Evolutionary conservation across 2,113 vertebrate genomes (phyloP).

Genomic region (Menura novaehollandiae): DNA sequence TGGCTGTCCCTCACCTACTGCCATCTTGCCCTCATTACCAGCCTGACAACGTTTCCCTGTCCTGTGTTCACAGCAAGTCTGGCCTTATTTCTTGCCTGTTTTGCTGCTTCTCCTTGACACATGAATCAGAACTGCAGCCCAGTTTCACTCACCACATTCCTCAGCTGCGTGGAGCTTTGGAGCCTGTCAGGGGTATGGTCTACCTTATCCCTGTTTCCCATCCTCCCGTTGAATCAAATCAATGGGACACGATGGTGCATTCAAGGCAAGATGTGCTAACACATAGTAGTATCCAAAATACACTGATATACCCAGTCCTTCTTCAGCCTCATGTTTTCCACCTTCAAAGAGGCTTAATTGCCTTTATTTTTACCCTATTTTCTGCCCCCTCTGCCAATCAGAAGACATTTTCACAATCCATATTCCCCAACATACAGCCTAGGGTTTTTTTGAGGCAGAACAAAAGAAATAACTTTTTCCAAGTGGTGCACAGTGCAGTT

Average conservation of each 20-base stretch:
- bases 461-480: constrained; percentile 32
- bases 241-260: background rate
- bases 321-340: background rate
- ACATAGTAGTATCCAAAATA: background rate
- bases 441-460: background rate
- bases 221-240: background rate
- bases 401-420: background rate
- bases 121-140: background rate
- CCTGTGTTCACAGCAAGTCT: background rate
- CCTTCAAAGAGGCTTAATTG: background rate
- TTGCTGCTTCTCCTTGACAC: background rate
- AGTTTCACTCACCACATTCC: background rate
- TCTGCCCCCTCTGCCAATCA: background rate
- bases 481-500: constrained; percentile 9
- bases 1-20: background rate
- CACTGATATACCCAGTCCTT: background rate
- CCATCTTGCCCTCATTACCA: background rate
- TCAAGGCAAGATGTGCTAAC: background rate
- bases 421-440: background rate
- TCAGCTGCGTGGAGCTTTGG: background rate
- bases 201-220: background rate
- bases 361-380: background rate
- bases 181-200: background rate
- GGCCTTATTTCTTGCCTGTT: background rate
- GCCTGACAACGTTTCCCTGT: background rate